phyloP scores from a whole-genome alignment of 23 tunicate species.

The Botrylloides violaceus region DNA sequence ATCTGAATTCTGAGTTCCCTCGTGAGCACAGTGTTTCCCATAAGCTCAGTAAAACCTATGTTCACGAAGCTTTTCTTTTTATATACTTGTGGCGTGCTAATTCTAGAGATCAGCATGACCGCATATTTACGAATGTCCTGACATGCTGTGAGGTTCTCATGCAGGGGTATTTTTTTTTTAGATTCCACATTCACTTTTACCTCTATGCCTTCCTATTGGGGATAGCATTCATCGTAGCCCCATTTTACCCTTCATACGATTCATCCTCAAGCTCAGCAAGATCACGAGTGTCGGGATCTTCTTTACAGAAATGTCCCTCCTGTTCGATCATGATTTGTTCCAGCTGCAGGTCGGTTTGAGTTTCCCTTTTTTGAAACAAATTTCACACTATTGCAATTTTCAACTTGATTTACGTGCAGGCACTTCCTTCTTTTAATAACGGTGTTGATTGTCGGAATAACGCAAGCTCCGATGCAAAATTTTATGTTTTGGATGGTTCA shows the following conservation, averaged over 20 bases:
- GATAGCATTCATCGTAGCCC: slow-evolving; percentile 52
- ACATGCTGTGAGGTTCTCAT: too few species aligned
- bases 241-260: slow-evolving; percentile 57
- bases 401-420: slow-evolving; percentile 18
- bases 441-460: slow-evolving; percentile 46
- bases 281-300: background rate
- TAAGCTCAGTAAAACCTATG: too few species aligned
- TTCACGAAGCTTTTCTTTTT: too few species aligned
- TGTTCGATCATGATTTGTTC: slow-evolving; percentile 15
- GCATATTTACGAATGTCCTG: too few species aligned
- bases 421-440: slow-evolving; percentile 53
- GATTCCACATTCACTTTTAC: slow-evolving; percentile 76
- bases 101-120: too few species aligned
- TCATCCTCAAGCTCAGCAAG: background rate
- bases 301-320: slow-evolving; percentile 23
- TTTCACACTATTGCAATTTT: background rate
- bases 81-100: too few species aligned
- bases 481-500: slow-evolving; percentile 60
- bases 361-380: background rate
- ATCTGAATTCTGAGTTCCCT: too few species aligned
- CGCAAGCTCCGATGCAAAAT: slow-evolving; percentile 55
- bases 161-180: slow-evolving; percentile 26
- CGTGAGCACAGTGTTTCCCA: too few species aligned
- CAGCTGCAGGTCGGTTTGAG: slow-evolving; percentile 54
- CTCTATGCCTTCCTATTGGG: slow-evolving; percentile 47